Evolutionary conservation across 2,797 vertebrate genomes (phyloP), one percentile per base, ranked within the genome.

Genomic region (Enteromius mattozi): DNA sequence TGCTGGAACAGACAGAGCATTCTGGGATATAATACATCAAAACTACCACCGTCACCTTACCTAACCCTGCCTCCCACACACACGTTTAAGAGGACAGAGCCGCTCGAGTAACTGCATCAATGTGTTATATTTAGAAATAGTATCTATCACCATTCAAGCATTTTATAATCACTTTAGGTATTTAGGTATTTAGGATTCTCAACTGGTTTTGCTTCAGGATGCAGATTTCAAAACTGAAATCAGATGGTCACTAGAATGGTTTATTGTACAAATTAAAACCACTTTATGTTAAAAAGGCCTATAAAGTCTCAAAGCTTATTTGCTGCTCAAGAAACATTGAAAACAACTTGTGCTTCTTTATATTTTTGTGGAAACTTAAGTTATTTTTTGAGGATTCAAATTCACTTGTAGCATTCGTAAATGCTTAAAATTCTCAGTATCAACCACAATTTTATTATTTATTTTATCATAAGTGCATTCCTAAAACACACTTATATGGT

Each of bases 1-100:
- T 90, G 85, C 86, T 85, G 85, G 91, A 89, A 92, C 86, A 45
- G 82, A 83, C 72, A 40, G 54, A 47, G 81, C 86, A 82, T 83
- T 81, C 76, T 65, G 51, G 87, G 70, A 85, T 82, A 86, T 71
- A 78, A 47, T 75, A 66, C 59, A 63, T 85, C 51, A 30, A 84
- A 65, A 14, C 59, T 56, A 17, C 17, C 33, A 37, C 30, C 24
- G 61, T 59, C 81, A 74, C 80, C 77, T 75, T 72, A 61, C 80
- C 68, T 61, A 65, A n/a, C 71, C 82, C 75, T 30, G 27, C 42
- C 56, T 61, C 79, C 69, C 69, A 70, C 56, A 65, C 75, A 78
- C 70, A 21, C 69, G 40, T 85, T 80, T 74, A 70, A 74, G 69
- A 19, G 24, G 66, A 24, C 45, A 72, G 37, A 75, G 59, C 49